Base-by-base conservation (phyloP, 1,140 invertebrate species). In the Gerris buenoi region DNA sequence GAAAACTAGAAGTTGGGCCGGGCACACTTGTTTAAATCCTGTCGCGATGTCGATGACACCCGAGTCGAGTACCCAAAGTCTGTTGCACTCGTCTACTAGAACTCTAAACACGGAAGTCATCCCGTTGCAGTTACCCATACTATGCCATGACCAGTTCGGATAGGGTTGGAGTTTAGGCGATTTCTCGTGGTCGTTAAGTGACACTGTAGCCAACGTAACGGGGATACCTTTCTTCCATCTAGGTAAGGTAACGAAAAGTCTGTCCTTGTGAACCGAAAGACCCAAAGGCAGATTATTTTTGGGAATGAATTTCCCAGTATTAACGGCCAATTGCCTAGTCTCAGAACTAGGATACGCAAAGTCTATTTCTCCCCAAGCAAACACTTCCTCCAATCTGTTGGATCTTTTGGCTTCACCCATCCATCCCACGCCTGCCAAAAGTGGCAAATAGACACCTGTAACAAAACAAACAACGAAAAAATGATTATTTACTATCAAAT, bases 81-180 rank as follows among this genome's bases (percentile, higher is more conserved):
- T 79, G 46, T 82, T 78, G 69, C 89, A 91, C 1, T 79, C 76
- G 73, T 90, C 88, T 0, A 85, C 81, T 68, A 82, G 82, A 61
- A 89, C 79, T n/a, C 89, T 80, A 71, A 90, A 91, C 0, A 90
- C 88, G 0, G 89, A 90, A 0, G 86, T 88, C 2, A 90, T 72
- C 25, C 84, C 82, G 0, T 81, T 78, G 72, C 89, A 90, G 66
- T 75, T 75, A 10, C 72, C 78, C 76, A 64, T 76, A 64, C 80
- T 79, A 76, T 90, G 86, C 78, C 82, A 87, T 10, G 78, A 77
- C 88, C 88, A 91, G 71, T 82, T 81, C 0, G 89, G 88, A 76
- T 89, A 91, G 0, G 88, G 88, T 28, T 73, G 79, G 18, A 91
- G 74, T 22, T 79, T 76, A 0, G 89, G 88, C 26, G 84, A 87